A percentile compares a stretch with the other conserved stretches of the same genome.
Evolutionary conservation across 2,113 vertebrate genomes (phyloP).

Genomic region (Fulmarus glacialis): DNA sequence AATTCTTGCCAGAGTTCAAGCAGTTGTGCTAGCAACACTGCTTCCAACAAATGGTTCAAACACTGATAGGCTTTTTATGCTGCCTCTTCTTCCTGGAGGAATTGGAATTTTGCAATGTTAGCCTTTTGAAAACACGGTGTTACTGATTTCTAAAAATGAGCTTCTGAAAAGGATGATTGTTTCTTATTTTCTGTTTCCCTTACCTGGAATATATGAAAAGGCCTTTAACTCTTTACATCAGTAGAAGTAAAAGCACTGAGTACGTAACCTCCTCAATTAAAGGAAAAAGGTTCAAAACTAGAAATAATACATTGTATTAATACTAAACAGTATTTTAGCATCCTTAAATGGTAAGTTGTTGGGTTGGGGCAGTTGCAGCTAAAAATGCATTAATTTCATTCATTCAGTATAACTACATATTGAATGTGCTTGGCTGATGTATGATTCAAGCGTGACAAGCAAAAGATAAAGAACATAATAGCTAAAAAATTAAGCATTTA

Average conservation of each 20-base stretch:
- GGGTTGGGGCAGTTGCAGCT: background rate
- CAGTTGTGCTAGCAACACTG: conserved; percentile 56
- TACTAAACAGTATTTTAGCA: background rate
- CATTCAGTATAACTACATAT: background rate
- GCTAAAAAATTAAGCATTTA: background rate
- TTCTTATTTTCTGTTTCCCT: background rate
- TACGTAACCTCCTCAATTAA: background rate
- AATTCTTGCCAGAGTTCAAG: conserved; percentile 71
- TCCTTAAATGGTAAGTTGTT: background rate
- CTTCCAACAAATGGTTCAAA: conserved; percentile 50
- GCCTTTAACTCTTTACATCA: background rate
- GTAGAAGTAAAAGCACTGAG: background rate
- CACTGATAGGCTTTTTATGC: background rate
- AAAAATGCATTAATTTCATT: background rate
- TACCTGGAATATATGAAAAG: background rate
- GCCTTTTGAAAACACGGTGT: background rate
- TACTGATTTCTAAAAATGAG: background rate
- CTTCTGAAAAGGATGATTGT: background rate
- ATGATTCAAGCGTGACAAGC: background rate
- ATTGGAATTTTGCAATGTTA: background rate
- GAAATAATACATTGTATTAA: background rate
- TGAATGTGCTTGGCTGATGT: background rate
- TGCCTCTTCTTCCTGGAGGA: background rate
- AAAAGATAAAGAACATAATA: background rate
- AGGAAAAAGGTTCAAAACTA: background rate